phyloP scores from a whole-genome alignment of 2,113 vertebrate species.

The Nothoprocta pentlandii region DNA sequence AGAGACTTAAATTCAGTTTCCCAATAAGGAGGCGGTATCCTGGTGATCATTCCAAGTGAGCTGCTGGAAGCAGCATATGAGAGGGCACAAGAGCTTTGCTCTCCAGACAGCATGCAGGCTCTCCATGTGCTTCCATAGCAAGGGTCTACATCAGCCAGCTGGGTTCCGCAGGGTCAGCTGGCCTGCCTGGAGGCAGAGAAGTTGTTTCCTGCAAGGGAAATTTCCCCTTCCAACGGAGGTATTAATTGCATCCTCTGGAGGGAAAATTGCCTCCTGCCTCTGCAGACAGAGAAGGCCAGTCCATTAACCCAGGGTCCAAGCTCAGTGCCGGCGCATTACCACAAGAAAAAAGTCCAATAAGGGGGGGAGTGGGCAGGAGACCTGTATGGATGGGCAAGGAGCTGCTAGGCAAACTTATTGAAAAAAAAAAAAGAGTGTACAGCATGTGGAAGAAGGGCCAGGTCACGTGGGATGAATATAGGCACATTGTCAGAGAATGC shows the following conservation, averaged over 20 bases:
- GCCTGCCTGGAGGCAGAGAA: neutral
- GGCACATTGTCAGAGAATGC: no score
- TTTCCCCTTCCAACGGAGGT: neutral
- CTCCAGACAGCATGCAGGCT: neutral
- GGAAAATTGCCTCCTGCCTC: neutral
- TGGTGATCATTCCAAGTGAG: neutral
- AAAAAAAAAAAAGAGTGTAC: no score
- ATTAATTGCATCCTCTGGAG: rapidly evolving
- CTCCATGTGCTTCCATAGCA: rapidly evolving
- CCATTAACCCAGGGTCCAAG: no score
- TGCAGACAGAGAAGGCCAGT: neutral
- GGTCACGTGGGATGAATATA: no score
- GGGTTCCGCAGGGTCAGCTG: rapidly evolving
- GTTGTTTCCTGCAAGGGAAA: neutral
- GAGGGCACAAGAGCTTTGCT: neutral
- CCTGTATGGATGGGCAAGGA: no score
- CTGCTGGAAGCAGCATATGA: neutral
- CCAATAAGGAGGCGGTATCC: rapidly evolving
- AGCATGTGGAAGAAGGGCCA: no score
- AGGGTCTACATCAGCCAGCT: neutral
- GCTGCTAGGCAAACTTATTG: no score
- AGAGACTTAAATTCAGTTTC: neutral
- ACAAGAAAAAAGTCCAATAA: no score
- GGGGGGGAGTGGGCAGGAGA: no score
- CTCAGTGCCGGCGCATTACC: no score